Base-by-base conservation (phyloP, 2,797 vertebrate genomes). In the Manis javanica region DNA sequence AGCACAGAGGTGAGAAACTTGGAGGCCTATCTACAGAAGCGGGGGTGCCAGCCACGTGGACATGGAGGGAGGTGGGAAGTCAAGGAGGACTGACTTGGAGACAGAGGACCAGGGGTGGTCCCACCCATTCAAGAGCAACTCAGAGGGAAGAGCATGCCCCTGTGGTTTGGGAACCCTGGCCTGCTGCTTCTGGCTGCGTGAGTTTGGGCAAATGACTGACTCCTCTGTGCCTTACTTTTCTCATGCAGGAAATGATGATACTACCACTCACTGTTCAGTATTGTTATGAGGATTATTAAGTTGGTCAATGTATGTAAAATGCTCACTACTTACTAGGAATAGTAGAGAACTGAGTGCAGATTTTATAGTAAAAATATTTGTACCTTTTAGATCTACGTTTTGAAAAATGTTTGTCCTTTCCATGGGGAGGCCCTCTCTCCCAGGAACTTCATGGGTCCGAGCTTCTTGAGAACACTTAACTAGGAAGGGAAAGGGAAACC, bases 391-490 rank as follows among this genome's bases (percentile, higher is more conserved):
- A 13, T 34, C 51, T 66, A 12, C 39, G 37, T 63, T 84, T 79
- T 91, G 37, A 61, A 68, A 94, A 79, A 13, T 49, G 19, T 19
- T 81, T 72, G 71, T 82, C 39, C 24, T 84, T 66, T 77, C 61
- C 72, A 77, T 2, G 24, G 46, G 49, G 26, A 71, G 37, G 29
- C 3, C n/a, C 2, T 64, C 51, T 69, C 42, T 78, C 37, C 61
- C 55, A 69, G 87, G 75, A 46, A 53, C 71, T 26, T 1, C 23
- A 15, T 24, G 29, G 15, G 21, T 19, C 69, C 42, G 37, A 71
- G 55, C 78, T 9, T 31, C 85, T 49, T 21, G 37, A 49, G 61
- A 87, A 75, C 26, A 31, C 7, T 7, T 46, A 4, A 19, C 78
- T 72, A 21, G 21, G 29, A 37, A 49, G 57, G 46, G n/a, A 23